phyloP scores from a whole-genome alignment of 2,797 vertebrate genomes.

The Orientallactaga sibirica region DNA sequence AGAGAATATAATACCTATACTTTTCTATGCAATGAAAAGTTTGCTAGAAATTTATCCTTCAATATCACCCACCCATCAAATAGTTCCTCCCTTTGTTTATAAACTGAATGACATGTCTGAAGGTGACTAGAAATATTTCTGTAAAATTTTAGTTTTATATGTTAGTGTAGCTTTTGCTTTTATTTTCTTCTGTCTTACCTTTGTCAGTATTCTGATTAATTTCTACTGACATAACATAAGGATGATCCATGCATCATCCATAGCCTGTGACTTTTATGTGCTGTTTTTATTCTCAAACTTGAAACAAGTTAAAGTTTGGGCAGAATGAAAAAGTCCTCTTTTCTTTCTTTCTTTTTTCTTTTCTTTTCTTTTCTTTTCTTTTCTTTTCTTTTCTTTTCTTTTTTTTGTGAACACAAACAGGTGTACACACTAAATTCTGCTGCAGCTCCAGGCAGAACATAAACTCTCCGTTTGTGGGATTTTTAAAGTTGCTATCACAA shows the following conservation, averaged over 20 bases:
- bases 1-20: not conserved
- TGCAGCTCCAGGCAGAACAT: not conserved
- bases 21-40: not conserved
- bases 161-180: not conserved
- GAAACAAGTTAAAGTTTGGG: not conserved
- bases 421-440: not conserved
- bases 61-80: no score
- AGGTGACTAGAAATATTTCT: constrained; percentile 15
- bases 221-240: constrained; percentile 30
- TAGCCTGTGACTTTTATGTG: not conserved
- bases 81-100: not conserved
- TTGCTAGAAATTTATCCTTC: constrained; percentile 23
- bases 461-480: not conserved
- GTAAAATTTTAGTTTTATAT: constrained; percentile 9
- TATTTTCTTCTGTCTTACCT: not conserved
- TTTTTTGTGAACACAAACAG: not conserved
- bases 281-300: constrained; percentile 25
- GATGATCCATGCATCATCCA: not conserved
- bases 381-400: not conserved
- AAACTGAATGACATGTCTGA: not conserved
- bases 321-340: not conserved
- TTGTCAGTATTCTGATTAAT: constrained; percentile 47
- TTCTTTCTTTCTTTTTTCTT: not conserved
- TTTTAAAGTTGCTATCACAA: not conserved
- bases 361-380: not conserved